A percentile compares a stretch with the other conserved stretches of the same genome.
Conservation (phyloP, 2,888 invertebrate species). For the Linyphia triangularis region DNA sequence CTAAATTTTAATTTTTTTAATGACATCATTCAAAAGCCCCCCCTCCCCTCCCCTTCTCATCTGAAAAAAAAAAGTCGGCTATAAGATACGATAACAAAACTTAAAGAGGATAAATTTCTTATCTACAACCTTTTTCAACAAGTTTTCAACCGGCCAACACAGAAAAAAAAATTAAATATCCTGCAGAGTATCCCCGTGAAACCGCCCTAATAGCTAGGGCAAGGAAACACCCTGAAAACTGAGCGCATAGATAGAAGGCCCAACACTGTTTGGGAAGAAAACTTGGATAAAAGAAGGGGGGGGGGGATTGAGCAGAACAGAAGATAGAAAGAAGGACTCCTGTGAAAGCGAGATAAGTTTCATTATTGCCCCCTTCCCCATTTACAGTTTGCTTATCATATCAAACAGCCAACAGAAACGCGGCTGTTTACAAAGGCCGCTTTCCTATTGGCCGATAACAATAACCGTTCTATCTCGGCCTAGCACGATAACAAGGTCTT, state of each 20-base stretch:
- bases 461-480: slow-evolving; percentile 73
- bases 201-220: slow-evolving; percentile 4
- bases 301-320: neutral
- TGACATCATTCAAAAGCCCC: too few species aligned
- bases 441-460: slow-evolving; percentile 74
- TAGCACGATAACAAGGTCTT: slow-evolving; percentile 47
- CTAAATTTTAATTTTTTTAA: too few species aligned
- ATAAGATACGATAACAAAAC: too few species aligned
- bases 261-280: slow-evolving; percentile 25
- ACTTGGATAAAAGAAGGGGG: slow-evolving; percentile 31
- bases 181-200: too few species aligned
- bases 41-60: too few species aligned
- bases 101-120: neutral
- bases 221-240: slow-evolving; percentile 28
- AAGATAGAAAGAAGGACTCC: slow-evolving; percentile 67
- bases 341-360: slow-evolving; percentile 66
- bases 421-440: slow-evolving; percentile 70
- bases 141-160: too few species aligned
- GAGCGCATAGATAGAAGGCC: slow-evolving; percentile 17
- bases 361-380: slow-evolving; percentile 57
- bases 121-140: too few species aligned
- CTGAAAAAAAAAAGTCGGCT: too few species aligned
- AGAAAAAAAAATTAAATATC: too few species aligned
- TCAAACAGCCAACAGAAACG: slow-evolving; percentile 67
- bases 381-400: slow-evolving; percentile 74